Evolutionary conservation across 2,888 invertebrate genomes (phyloP), one percentile per base, ranked within the genome.

Genomic region (Congeria kusceri): DNA sequence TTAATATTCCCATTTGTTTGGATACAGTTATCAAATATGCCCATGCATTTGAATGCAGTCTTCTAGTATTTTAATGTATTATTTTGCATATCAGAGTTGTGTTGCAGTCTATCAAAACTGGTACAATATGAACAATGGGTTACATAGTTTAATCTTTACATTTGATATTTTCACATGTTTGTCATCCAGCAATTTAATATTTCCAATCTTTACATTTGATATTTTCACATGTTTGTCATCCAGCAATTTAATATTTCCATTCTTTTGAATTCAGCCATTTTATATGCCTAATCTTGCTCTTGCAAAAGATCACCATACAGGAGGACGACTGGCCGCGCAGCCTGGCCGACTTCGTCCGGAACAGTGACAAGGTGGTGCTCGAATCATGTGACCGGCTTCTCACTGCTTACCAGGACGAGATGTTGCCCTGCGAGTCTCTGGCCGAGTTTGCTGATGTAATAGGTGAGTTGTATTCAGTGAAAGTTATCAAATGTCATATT

Each of bases 361-460:
- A 97, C 93, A 98, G 97, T 94, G 99, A 99, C 94, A 98, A 98
- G 93, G 95, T 95, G 5, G 95, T 98, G 94, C 95, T 98, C 27
- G 98, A 98, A 93, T 96, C 96, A 18, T 97, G 97, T 15, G 98
- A 98, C 93, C 95, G 95, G 80, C 95, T 98, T 77, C 95, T 99
- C 82, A 95, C 95, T 29, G 95, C 95, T 0, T 97, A 98, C 88
- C 96, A 97, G 56, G 97, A 98, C 89, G 98, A 98, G 93, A 95
- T 98, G 90, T 94, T 98, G 88, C 97, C 98, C 13, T 97, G 98
- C 94, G 95, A 97, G 80, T 97, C 97, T 20, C 96, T 98, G 94
- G 95, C 95, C 9, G 98, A 99, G 94, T 97, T 97, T 95, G 97
- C 97, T 94, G 98, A 98, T 95, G 97, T 98, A 86, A 95, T 96